Conservation (phyloP, 2,888 invertebrate genomes). For the Pseudolycoriella hygida region DNA sequence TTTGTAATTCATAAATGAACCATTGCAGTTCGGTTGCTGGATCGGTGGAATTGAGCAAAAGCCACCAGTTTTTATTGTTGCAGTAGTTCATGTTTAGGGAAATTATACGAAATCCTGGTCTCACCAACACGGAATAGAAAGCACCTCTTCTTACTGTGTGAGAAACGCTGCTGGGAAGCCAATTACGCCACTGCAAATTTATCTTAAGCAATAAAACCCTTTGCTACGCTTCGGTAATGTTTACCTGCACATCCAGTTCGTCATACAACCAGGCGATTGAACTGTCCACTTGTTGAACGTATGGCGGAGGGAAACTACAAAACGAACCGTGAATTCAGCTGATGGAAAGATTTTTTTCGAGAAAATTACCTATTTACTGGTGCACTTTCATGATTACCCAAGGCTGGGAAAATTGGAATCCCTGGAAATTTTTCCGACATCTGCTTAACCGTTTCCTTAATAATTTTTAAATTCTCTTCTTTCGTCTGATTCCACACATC, state of each 20-base stretch:
- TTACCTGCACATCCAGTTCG: conserved; percentile 41
- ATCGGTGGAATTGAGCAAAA: conserved; percentile 85
- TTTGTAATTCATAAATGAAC: conserved; percentile 85
- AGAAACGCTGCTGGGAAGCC: conserved; percentile 77
- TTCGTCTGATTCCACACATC: conserved; percentile 90
- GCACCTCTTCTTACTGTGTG: conserved; percentile 74
- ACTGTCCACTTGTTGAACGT: conserved; percentile 59
- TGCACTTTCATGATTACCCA: conserved; percentile 93
- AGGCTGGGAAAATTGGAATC: conserved; percentile 80
- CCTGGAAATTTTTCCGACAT: conserved; percentile 79
- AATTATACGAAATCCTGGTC: conserved; percentile 78
- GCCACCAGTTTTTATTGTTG: conserved; percentile 93
- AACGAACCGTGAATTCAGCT: too few species aligned
- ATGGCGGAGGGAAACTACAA: conserved; percentile 76
- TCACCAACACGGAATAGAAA: conserved; percentile 79
- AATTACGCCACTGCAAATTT: conserved; percentile 66
- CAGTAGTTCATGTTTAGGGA: conserved; percentile 96
- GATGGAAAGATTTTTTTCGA: neutral
- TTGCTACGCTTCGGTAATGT: neutral
- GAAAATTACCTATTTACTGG: conserved; percentile 71
- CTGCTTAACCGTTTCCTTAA: conserved; percentile 70
- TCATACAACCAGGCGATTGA: conserved; percentile 86
- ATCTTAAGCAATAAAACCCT: neutral
- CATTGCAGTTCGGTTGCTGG: conserved; percentile 90
- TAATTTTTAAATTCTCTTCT: conserved; percentile 69